Base-by-base conservation (phyloP, 1,140 invertebrate genomes). In the Pogonomyrmex barbatus region DNA sequence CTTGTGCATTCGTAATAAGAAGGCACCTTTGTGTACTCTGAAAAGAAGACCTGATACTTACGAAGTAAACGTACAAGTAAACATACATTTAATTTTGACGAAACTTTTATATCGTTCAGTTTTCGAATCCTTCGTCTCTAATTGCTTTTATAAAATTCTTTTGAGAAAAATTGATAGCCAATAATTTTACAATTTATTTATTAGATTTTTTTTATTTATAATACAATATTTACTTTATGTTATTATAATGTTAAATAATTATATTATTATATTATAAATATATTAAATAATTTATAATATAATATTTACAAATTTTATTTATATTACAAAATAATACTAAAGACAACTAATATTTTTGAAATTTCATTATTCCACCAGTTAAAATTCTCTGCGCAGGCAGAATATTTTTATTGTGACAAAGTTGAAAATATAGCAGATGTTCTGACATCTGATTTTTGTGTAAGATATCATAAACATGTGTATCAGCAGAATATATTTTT, bases 401-500 rank as follows among this genome's bases (percentile, higher is more conserved):
- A 82, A 82, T 71, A 73, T 45, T 68, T 45, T 82, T 9, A 3
- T 65, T 33, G 14, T 24, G 58, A 70, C 4, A 58, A 42, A 60
- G 24, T 24, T 24, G 24, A 0, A 24, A 24, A 24, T 24, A 24
- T 24, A 24, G 42, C 39, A 60, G 50, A 68, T 68, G 39, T 71
- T 71, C 5, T 1, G 9, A 50, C 9, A 30, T 24, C 6, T 82
- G 12, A 47, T 58, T 83, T 58, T 60, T 9, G 2, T 39, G 24
- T 17, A 10, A 42, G 42, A 45, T 79, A 81, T 73, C n/a, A 4
- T 36, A n/a, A 6, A n/a, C 4, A n/a, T n/a, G n/a, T 42, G 6
- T 58, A 54, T 67, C 17, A 8, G 36, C 24, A 36, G 30, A 6
- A 52, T 0, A 12, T 36, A 24, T 12, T 71, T 58, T 83, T n/a